phyloP scores from a whole-genome alignment of 2,113 vertebrate species.

The Tautogolabrus adspersus region DNA sequence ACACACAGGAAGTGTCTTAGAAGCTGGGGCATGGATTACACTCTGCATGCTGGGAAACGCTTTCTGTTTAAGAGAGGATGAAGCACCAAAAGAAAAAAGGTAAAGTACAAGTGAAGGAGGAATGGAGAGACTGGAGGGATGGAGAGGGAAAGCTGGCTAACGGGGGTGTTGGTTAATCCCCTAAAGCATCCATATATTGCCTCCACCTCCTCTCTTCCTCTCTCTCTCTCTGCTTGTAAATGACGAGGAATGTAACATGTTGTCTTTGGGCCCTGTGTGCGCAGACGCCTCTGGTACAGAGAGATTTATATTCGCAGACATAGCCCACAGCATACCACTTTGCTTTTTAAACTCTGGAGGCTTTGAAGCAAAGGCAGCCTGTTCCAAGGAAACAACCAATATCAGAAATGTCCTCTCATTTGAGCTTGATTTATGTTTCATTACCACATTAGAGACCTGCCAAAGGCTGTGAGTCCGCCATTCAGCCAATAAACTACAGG shows the following conservation, averaged over 20 bases:
- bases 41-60: conserved; percentile 77
- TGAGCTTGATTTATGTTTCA: conserved; percentile 67
- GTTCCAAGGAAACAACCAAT: conserved; percentile 73
- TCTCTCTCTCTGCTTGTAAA: conserved; percentile 80
- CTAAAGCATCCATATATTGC: conserved; percentile 84
- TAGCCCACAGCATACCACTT: conserved; percentile 73
- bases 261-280: conserved; percentile 76
- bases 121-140: conserved; percentile 49
- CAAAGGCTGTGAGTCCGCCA: conserved; percentile 27
- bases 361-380: conserved; percentile 73
- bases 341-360: conserved; percentile 58
- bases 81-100: conserved; percentile 61
- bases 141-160: conserved; percentile 58
- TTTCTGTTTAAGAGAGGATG: conserved; percentile 70
- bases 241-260: conserved; percentile 78
- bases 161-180: conserved; percentile 76
- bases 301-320: conserved; percentile 78
- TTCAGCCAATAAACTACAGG: conserved; percentile 27
- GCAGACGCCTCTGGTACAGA: conserved; percentile 69
- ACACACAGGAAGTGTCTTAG: conserved; percentile 72
- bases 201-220: conserved; percentile 72
- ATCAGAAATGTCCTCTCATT: conserved; percentile 77
- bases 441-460: conserved; percentile 65
- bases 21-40: conserved; percentile 75
- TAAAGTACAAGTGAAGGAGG: conserved; percentile 48